Conservation (phyloP, 2,888 invertebrate species). For the Smittia sp. region DNA sequence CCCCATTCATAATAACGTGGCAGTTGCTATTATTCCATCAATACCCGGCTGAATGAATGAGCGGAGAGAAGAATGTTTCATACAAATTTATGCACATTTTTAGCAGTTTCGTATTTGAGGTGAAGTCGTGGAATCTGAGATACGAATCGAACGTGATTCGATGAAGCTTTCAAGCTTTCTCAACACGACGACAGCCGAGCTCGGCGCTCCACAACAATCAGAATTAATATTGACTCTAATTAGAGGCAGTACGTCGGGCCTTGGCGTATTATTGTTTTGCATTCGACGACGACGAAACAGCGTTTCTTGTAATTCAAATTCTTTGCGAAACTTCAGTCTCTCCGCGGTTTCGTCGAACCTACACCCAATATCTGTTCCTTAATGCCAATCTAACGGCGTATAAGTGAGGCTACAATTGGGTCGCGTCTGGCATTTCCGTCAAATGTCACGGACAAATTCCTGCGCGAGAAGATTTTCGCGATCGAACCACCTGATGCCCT, state of each 20-base stretch:
- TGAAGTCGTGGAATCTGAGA: neutral
- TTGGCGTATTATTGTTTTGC: neutral
- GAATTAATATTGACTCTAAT: neutral
- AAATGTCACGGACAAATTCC: conserved; percentile 14
- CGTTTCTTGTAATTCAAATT: too few species aligned
- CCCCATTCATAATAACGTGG: conserved; percentile 4
- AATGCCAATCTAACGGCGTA: conserved; percentile 9
- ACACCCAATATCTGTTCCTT: neutral
- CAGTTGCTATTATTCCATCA: too few species aligned
- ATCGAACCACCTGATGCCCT: conserved; percentile 6
- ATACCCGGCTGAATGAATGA: too few species aligned
- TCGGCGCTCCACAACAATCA: neutral
- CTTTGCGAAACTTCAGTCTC: too few species aligned
- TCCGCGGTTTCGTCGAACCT: neutral
- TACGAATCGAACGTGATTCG: neutral
- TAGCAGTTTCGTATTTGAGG: neutral
- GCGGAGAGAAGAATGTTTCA: conserved; percentile 14
- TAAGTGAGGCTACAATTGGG: neutral
- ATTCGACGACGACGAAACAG: too few species aligned
- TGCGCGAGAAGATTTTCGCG: neutral
- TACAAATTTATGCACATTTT: conserved; percentile 13
- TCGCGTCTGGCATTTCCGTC: conserved; percentile 11
- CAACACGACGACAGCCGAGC: too few species aligned
- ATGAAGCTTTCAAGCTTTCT: too few species aligned
- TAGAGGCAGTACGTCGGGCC: neutral